Percentiles rank a stretch among this genome's conserved stretches.
phyloP scores from a whole-genome alignment of 1,140 invertebrate genomes.

The Apis mellifera region Amel_HAv3.1 CM009936.2:16886501-16887000 shows the following conservation, averaged over 20 bases:
- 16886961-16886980: not conserved
- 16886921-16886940: not conserved
- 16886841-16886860: not conserved
- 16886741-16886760: not conserved
- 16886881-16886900: no score
- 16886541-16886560: not conserved
- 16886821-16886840: not conserved
- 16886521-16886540: constrained; percentile 1
- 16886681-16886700: not conserved
- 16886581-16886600: not conserved
- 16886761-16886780: not conserved
- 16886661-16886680: not conserved
- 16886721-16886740: not conserved
- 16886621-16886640: not conserved
- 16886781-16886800: not conserved
- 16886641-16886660: not conserved
- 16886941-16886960: not conserved
- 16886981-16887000: not conserved
- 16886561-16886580: not conserved
- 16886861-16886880: not conserved
- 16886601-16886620: not conserved
- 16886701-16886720: not conserved
- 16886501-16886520: constrained; percentile 3
- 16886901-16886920: not conserved
- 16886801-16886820: not conserved